A percentile compares a stretch with the other conserved stretches of the same genome.
These are phyloP conservation scores for Pseudoips prasinana DNA, from an alignment of 2,888 invertebrate species.

Conservation along the genomic window DNA sequence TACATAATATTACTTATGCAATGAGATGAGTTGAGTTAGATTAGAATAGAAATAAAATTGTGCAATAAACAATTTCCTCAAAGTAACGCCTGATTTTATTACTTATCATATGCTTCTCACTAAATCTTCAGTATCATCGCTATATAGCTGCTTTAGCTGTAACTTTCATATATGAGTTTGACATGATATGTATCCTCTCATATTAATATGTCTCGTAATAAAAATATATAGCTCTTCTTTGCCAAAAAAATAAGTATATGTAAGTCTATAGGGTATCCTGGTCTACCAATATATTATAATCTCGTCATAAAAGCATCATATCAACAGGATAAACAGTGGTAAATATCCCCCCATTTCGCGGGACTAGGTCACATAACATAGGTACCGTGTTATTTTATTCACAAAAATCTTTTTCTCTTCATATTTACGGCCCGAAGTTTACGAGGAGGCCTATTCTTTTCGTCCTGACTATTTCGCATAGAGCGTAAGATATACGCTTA, in stretches of 20 bases:
- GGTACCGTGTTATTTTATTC: constrained; percentile 48
- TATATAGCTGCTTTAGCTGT: too few species aligned
- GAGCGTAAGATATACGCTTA: constrained; percentile 20
- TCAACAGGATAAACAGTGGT: constrained; percentile 3
- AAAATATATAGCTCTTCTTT: too few species aligned
- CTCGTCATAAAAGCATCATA: not conserved
- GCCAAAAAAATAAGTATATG: too few species aligned
- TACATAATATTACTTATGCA: too few species aligned
- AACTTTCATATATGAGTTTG: too few species aligned
- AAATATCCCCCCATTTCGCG: constrained; percentile 7
- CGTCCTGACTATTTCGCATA: constrained; percentile 45
- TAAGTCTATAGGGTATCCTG: not conserved
- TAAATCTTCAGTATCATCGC: too few species aligned
- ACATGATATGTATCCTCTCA: constrained; percentile 14
- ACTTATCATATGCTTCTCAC: too few species aligned
- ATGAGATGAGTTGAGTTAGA: too few species aligned
- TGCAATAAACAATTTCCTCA: too few species aligned
- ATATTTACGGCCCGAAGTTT: constrained; percentile 70
- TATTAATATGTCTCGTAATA: too few species aligned
- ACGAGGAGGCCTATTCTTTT: constrained; percentile 65
- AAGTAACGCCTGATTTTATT: too few species aligned
- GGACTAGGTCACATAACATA: constrained; percentile 23
- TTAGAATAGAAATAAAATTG: too few species aligned
- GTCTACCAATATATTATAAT: not conserved
- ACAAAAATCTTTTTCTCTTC: constrained; percentile 60